phyloP scores from a whole-genome alignment of 2,888 invertebrate genomes.

The Drosophila engyochracea region DNA sequence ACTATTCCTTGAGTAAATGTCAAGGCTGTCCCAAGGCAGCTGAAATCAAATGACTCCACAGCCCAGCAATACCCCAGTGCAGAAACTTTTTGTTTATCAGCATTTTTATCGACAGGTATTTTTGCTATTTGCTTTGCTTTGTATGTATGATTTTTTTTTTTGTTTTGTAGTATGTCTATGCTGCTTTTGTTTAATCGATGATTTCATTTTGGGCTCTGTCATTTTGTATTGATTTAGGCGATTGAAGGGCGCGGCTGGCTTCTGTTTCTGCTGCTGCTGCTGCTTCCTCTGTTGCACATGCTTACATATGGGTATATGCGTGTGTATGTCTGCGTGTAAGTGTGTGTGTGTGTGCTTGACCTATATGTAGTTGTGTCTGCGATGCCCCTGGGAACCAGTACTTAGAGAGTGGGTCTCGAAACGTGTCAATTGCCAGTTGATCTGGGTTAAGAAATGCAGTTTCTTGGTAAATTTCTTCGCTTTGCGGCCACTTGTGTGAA shows the following conservation, averaged over 20 bases:
- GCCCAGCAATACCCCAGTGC: conserved; percentile 1
- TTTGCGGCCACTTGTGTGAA: neutral
- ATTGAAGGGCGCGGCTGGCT: conserved; percentile 71
- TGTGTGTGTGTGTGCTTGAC: conserved; percentile 35
- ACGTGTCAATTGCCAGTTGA: conserved; percentile 15
- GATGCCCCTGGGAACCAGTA: conserved; percentile 31
- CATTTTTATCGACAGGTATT: conserved; percentile 15
- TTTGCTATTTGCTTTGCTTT: conserved; percentile 7
- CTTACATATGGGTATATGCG: neutral
- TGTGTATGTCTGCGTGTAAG: neutral
- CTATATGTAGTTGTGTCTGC: conserved; percentile 25
- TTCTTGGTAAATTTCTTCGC: neutral
- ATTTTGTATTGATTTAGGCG: conserved; percentile 64
- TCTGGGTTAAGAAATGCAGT: conserved; percentile 8
- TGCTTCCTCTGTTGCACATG: conserved; percentile 35
- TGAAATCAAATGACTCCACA: conserved; percentile 16
- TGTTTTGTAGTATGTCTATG: neutral
- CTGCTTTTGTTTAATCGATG: conserved; percentile 67
- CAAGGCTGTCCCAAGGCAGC: conserved; percentile 57
- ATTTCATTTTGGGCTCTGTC: conserved; percentile 60
- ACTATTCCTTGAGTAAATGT: conserved; percentile 52
- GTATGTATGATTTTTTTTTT: neutral
- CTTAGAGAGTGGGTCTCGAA: conserved; percentile 1
- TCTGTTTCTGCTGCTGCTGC: conserved; percentile 10
- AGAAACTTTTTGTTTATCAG: conserved; percentile 36